phyloP scores from a whole-genome alignment of 2,113 vertebrate genomes.

The Misgurnus mizolepis region DNA sequence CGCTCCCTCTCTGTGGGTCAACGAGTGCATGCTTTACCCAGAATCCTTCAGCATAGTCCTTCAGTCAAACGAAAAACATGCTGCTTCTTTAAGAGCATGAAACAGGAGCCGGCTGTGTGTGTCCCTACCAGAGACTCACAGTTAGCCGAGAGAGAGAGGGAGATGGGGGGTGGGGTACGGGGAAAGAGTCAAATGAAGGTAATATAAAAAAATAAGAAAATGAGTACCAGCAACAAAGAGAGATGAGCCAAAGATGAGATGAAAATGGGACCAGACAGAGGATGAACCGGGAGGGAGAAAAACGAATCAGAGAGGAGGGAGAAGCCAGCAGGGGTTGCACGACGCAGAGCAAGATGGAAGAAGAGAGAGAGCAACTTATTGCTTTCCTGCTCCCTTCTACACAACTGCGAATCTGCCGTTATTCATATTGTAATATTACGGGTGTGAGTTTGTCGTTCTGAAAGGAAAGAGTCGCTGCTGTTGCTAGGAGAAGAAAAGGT shows the following conservation, averaged over 20 bases:
- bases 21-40: conserved; percentile 77
- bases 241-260: background rate
- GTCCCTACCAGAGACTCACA: conserved; percentile 69
- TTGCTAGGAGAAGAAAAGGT: conserved; percentile 90
- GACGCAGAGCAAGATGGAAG: conserved; percentile 15
- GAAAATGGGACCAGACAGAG: background rate
- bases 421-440: conserved; percentile 87
- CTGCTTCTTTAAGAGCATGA: conserved; percentile 86
- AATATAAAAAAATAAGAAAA: background rate
- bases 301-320: conserved; percentile 20
- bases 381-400: conserved; percentile 70
- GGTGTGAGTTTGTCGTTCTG: conserved; percentile 77
- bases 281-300: background rate
- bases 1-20: conserved; percentile 66
- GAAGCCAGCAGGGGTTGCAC: conserved; percentile 1
- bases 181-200: conserved; percentile 22
- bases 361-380: conserved; percentile 55
- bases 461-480: conserved; percentile 77
- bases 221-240: background rate
- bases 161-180: conserved; percentile 63
- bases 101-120: conserved; percentile 85
- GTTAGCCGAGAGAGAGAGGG: conserved; percentile 65
- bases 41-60: conserved; percentile 66
- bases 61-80: conserved; percentile 60
- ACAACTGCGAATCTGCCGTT: conserved; percentile 73